Evolutionary conservation across 2,888 invertebrate species (phyloP).

Genomic region (Troides oblongomaculatus): DNA sequence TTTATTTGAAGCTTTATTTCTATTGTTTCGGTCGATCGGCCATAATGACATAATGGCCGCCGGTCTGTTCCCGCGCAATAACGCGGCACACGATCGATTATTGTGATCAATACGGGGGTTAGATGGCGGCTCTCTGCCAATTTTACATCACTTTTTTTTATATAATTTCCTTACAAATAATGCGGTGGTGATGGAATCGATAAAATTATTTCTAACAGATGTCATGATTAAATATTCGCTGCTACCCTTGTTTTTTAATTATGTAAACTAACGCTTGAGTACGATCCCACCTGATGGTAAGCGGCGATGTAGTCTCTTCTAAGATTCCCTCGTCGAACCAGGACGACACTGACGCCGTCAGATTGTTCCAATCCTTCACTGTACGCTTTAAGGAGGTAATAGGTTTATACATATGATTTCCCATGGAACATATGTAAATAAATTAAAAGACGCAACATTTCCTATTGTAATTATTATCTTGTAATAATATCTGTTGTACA

Average conservation of each 20-base stretch:
- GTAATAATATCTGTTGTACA: too few relatives aligned
- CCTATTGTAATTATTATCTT: too few relatives aligned
- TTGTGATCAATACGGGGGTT: constrained; percentile 79
- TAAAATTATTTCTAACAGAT: constrained; percentile 42
- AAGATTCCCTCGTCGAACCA: too few relatives aligned
- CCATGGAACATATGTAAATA: too few relatives aligned
- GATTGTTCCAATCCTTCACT: too few relatives aligned
- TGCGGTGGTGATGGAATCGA: constrained; percentile 61
- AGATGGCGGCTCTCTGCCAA: constrained; percentile 77
- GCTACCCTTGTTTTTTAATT: not conserved
- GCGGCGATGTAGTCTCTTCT: too few relatives aligned
- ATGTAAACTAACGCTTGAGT: too few relatives aligned
- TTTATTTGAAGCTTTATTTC: constrained; percentile 36
- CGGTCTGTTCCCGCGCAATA: constrained; percentile 75
- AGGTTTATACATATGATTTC: too few relatives aligned
- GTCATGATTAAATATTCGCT: constrained; percentile 7
- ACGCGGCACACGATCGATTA: constrained; percentile 80
- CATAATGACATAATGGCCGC: constrained; percentile 79
- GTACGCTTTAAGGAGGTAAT: too few relatives aligned
- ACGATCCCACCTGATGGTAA: too few relatives aligned
- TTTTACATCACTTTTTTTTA: constrained; percentile 70
- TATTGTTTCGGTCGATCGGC: constrained; percentile 73
- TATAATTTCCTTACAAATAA: constrained; percentile 68
- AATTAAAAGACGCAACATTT: too few relatives aligned
- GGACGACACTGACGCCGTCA: too few relatives aligned